Conservation (phyloP, 2,113 vertebrate genomes). For the Calyptommatus sinebrachiatus region DNA sequence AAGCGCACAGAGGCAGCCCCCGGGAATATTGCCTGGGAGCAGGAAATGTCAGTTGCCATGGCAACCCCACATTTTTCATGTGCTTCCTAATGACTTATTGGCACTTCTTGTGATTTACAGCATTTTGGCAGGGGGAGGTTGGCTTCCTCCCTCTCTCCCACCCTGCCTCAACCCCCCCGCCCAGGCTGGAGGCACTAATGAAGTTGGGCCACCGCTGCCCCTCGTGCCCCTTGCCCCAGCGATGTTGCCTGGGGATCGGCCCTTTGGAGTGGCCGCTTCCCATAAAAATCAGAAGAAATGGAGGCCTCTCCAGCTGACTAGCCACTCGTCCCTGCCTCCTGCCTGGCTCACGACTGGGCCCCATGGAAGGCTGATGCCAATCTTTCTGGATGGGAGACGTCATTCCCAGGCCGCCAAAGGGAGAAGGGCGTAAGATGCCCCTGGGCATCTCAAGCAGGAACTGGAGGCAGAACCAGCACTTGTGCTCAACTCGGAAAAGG, state of each 20-base stretch:
- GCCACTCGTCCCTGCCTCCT: neutral
- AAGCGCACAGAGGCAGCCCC: constrained; percentile 46
- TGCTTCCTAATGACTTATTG: constrained; percentile 59
- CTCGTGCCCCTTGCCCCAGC: rapidly evolving
- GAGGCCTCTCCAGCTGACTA: constrained; percentile 5
- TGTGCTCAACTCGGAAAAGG: no score
- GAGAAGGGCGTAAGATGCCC: rapidly evolving
- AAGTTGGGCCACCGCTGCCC: neutral
- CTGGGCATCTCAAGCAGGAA: no score
- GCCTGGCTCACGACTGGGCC: neutral
- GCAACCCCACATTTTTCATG: constrained; percentile 60
- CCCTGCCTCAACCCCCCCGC: neutral
- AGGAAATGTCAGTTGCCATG: constrained; percentile 58
- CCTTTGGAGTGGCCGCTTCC: neutral
- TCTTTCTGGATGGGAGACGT: neutral
- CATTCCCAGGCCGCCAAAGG: neutral
- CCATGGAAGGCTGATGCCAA: neutral
- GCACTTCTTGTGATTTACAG: constrained; percentile 42
- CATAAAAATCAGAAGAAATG: neutral
- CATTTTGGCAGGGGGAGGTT: constrained; percentile 24
- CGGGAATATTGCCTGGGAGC: constrained; percentile 29
- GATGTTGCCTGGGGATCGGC: neutral
- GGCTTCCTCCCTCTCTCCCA: neutral
- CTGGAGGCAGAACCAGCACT: no score
- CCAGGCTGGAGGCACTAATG: constrained; percentile 16